These are phyloP conservation scores for Onychostruthus taczanowskii DNA, from an alignment of 2,113 vertebrate species.

Conservation along the genomic window DNA sequence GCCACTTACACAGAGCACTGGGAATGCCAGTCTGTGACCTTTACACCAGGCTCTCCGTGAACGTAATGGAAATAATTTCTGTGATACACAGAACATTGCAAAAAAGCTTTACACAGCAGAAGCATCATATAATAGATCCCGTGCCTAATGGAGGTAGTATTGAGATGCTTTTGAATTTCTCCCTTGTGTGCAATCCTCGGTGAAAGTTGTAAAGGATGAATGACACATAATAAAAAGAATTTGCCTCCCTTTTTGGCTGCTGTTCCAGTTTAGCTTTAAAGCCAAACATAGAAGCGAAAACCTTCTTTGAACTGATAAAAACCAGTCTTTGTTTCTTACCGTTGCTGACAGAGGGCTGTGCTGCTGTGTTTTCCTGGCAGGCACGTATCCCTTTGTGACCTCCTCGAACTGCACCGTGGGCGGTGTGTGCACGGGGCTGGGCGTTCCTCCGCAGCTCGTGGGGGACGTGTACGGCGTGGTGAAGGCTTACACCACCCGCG, in stretches of 20 bases:
- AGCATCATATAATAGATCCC: not conserved
- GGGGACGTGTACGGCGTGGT: conserved; percentile 94
- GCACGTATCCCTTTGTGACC: conserved; percentile 97
- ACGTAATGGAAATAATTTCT: not conserved
- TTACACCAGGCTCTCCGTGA: not conserved
- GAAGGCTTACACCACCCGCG: conserved; percentile 95
- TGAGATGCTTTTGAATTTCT: not conserved
- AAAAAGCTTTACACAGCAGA: not conserved
- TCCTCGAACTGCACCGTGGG: conserved; percentile 97
- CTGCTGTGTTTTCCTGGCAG: conserved; percentile 64
- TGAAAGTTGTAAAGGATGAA: not conserved
- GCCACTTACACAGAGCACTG: not conserved
- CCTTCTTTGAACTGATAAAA: not conserved
- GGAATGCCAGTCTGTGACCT: not conserved
- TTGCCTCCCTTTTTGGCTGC: not conserved
- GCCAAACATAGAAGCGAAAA: not conserved
- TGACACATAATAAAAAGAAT: not conserved
- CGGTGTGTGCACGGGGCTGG: conserved; percentile 92
- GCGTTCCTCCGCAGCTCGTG: conserved; percentile 89
- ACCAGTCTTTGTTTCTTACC: not conserved
- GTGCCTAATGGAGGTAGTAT: not conserved
- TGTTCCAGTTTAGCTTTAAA: not conserved
- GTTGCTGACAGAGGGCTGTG: not conserved
- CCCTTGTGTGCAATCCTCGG: not conserved
- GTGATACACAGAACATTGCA: not conserved